Percentiles rank a stretch among this genome's conserved stretches.
phyloP scores from a whole-genome alignment of 2,888 invertebrate genomes.

The Protonemura montana region DNA sequence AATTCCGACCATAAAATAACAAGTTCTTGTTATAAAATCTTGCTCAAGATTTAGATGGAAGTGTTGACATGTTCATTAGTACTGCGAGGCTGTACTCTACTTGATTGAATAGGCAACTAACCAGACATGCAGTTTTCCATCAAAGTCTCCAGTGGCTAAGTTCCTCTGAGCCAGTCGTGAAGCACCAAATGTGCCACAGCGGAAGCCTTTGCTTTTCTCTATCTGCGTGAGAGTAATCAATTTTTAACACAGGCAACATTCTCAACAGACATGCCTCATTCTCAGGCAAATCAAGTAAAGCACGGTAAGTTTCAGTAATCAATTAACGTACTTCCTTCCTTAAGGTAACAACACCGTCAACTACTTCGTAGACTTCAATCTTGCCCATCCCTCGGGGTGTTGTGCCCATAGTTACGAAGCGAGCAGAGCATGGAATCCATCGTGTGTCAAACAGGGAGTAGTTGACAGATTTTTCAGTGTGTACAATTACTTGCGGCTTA shows the following conservation, averaged over 20 bases:
- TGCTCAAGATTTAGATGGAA: too few relatives aligned
- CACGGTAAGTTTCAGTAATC: neutral
- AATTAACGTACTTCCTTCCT: constrained; percentile 66
- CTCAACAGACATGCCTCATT: too few relatives aligned
- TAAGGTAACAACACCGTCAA: constrained; percentile 74
- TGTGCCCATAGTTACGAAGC: constrained; percentile 88
- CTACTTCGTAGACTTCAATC: constrained; percentile 81
- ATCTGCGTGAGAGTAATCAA: constrained; percentile 58
- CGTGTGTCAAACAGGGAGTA: constrained; percentile 92
- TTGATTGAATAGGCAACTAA: constrained; percentile 58
- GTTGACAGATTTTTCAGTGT: constrained; percentile 81
- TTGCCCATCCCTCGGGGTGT: constrained; percentile 86
- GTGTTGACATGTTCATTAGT: too few relatives aligned
- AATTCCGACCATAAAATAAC: too few relatives aligned
- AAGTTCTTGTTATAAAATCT: too few relatives aligned
- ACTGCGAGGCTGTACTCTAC: too few relatives aligned
- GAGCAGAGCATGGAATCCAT: constrained; percentile 95
- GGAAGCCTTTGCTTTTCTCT: constrained; percentile 84
- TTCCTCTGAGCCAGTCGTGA: constrained; percentile 80
- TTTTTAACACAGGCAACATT: too few relatives aligned
- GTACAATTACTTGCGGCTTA: constrained; percentile 90
- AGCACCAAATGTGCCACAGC: constrained; percentile 94
- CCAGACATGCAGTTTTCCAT: constrained; percentile 85
- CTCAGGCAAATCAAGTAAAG: neutral
- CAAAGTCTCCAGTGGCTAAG: constrained; percentile 91